These are phyloP conservation scores for Ormyrus nitidulus DNA, from an alignment of 2,888 invertebrate species.

Conservation along the genomic window DNA sequence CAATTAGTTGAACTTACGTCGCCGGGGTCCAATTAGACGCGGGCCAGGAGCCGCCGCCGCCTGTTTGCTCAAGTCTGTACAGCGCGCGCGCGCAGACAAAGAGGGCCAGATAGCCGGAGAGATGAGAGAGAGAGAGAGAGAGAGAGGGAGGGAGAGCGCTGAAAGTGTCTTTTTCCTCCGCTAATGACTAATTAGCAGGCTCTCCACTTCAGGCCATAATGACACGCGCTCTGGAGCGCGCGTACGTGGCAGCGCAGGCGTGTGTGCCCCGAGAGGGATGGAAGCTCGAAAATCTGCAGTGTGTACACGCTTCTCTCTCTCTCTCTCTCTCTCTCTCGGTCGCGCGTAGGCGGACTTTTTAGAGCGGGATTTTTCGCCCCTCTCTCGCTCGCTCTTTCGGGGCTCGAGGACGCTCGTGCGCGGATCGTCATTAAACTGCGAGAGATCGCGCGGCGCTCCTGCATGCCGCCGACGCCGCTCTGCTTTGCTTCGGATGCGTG, in stretches of 20 bases:
- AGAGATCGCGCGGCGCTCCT: neutral
- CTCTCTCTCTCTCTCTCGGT: neutral
- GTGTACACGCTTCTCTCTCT: neutral
- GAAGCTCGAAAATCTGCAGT: conserved; percentile 5
- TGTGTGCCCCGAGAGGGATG: neutral
- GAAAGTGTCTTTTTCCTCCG: conserved; percentile 74
- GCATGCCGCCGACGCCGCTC: too few species aligned
- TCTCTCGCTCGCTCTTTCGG: conserved; percentile 1
- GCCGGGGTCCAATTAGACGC: conserved; percentile 76
- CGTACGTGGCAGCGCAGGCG: neutral
- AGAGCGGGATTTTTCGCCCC: neutral
- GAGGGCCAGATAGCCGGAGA: conserved; percentile 53
- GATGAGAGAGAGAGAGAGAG: conserved; percentile 24
- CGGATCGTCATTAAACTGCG: conserved; percentile 34
- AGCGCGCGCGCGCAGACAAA: conserved; percentile 50
- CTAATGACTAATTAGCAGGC: conserved; percentile 76
- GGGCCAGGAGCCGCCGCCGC: conserved; percentile 69
- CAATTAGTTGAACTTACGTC: conserved; percentile 75
- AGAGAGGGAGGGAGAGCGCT: conserved; percentile 59
- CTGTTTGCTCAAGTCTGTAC: conserved; percentile 73
- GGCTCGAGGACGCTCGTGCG: neutral
- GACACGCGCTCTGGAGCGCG: conserved; percentile 65
- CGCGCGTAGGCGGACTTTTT: neutral
- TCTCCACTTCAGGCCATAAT: conserved; percentile 72
- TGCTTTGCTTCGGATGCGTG: too few species aligned